Evolutionary conservation across 2,113 vertebrate species (phyloP).

Genomic region (Smithornis capensis): DNA sequence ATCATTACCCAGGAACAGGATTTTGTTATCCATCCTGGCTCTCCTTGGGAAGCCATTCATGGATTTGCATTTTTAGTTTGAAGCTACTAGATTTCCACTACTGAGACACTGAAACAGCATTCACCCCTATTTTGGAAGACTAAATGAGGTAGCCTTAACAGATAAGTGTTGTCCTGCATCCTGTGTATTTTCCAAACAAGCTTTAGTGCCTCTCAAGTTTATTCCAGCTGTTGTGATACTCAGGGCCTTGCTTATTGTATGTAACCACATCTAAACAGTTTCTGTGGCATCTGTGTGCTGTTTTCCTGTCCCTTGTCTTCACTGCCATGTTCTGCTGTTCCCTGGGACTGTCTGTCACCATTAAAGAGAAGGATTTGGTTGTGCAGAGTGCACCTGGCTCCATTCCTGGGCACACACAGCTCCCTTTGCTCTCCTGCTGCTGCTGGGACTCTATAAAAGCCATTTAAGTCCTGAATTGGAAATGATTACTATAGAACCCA

Average conservation of each 20-base stretch:
- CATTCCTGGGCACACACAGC: fast-evolving
- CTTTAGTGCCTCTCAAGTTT: slow-evolving; percentile 39
- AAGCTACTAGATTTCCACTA: not conserved
- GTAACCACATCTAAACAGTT: not conserved
- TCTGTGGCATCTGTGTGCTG: not conserved
- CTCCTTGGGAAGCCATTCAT: not conserved
- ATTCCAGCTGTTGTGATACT: slow-evolving; percentile 47
- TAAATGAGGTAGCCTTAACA: slow-evolving; percentile 30
- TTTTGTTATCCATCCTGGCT: not conserved
- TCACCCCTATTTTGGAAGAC: not conserved
- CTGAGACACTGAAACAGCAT: not conserved
- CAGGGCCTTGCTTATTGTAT: slow-evolving; percentile 40
- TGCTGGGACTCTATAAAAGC: not conserved
- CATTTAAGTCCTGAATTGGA: fast-evolving
- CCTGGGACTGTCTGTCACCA: not conserved
- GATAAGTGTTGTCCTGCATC: not conserved
- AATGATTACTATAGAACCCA: fast-evolving
- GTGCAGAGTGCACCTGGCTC: not conserved
- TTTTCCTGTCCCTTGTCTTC: not conserved
- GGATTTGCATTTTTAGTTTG: not conserved
- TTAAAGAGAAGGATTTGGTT: not conserved
- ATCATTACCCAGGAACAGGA: no score
- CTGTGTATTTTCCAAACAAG: slow-evolving; percentile 25
- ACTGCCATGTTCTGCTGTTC: not conserved
- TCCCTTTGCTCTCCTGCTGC: not conserved